These are phyloP conservation scores for Zoroaster sp. DNA, from an alignment of 53 echinoderm and acorn worm species.

Conservation along the genomic window DNA sequence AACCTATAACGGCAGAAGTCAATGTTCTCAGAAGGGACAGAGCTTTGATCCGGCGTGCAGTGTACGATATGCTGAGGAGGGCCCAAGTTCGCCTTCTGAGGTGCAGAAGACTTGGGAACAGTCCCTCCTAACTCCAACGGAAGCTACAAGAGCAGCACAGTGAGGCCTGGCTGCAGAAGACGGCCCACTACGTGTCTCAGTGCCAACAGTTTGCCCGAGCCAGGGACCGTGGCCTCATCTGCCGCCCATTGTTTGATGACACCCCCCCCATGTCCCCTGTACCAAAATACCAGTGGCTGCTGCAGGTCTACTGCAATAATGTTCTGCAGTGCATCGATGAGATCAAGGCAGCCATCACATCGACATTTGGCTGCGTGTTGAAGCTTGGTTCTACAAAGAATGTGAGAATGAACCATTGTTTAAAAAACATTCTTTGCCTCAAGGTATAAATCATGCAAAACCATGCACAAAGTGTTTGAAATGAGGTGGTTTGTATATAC, in stretches of 20 bases:
- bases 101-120: conserved; percentile 54
- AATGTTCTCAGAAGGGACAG: too few relatives aligned
- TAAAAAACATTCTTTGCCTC: too few relatives aligned
- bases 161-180: conserved; percentile 54
- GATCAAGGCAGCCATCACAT: conserved; percentile 69
- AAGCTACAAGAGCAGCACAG: conserved; percentile 59
- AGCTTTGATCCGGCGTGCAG: too few relatives aligned
- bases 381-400: conserved; percentile 85
- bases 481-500: too few relatives aligned
- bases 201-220: conserved; percentile 45
- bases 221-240: conserved; percentile 44
- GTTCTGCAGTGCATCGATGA: conserved; percentile 65
- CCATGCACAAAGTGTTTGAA: too few relatives aligned
- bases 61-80: too few relatives aligned
- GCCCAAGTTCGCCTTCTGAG: conserved; percentile 37
- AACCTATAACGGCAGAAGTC: too few relatives aligned
- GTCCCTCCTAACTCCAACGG: conserved; percentile 49
- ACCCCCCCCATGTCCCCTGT: conserved; percentile 32
- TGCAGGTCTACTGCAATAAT: conserved; percentile 66
- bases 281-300: conserved; percentile 67
- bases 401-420: too few relatives aligned
- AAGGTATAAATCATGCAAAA: too few relatives aligned
- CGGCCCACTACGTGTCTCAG: conserved; percentile 35
- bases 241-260: not conserved
- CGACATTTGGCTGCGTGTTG: conserved; percentile 65